Base-by-base conservation (phyloP, 2,888 invertebrate genomes). In the Coelinius sp. region DNA sequence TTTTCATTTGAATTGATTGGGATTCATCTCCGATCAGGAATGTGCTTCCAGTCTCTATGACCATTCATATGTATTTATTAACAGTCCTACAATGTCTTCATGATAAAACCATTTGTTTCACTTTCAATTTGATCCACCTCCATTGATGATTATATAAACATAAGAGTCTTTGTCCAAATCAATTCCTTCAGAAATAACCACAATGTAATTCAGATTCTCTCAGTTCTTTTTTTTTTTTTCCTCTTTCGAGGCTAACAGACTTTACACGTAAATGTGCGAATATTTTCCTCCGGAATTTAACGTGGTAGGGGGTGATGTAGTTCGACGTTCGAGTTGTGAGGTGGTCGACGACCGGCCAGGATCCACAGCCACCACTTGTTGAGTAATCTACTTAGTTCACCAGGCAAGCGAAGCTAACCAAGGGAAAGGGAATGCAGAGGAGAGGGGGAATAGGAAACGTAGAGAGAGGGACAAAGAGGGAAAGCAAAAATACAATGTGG, bases 311-410 rank as follows among this genome's bases (percentile, higher is more conserved):
- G 77, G 76, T 63, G 49, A 73, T 65, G 68, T 69, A 72, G 65
- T 65, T 56, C 70, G 56, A 70, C 65, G 70, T 65, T 53, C 35
- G 53, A 67, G 53, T 53, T 59, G 67, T 17, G 68, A 83, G 82
- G 80, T 82, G 77, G 77, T 79, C 77, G 79, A 76, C 79, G 78
- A 79, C 80, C 78, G 82, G 79, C 80, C 74, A 80, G 82, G 83
- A 85, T 85, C 84, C 82, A 56, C 56, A 81, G 82, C 82, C 83
- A 81, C 85, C 86, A 86, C 86, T 86, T 86, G 85, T 86, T 86
- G 86, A 86, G 85, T 85, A 86, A 86, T 86, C 85, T 86, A 82
- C 85, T 86, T 86, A 84, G 83, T 82, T 82, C 78, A 76, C 77
- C 76, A 81, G 81, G 82, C 82, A 82, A 83, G 81, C 79, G 79